Evolutionary conservation across 2,113 vertebrate species (phyloP).

Genomic region (Ophiodon elongatus): DNA sequence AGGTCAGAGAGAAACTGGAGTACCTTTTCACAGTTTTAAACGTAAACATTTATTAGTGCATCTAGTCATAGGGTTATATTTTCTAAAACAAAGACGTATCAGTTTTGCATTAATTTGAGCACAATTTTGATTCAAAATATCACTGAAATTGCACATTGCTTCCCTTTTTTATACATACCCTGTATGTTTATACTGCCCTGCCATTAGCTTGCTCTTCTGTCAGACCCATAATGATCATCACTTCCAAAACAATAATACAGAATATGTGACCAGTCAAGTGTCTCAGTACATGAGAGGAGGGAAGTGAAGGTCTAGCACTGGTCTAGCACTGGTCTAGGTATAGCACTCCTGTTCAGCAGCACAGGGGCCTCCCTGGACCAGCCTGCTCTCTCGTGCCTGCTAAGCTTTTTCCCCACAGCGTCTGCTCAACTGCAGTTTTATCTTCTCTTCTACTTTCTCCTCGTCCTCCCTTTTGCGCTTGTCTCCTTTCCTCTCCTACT

Average conservation of each 20-base stretch:
- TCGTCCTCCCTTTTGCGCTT: not conserved
- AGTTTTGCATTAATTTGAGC: not conserved
- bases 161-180: not conserved
- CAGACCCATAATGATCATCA: not conserved
- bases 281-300: not conserved
- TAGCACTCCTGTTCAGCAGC: conserved; percentile 33
- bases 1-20: too few species aligned
- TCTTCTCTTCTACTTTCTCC: conserved; percentile 2
- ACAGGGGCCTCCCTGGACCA: conserved; percentile 26
- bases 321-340: not conserved
- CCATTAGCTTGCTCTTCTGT: not conserved
- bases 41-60: not conserved
- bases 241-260: not conserved
- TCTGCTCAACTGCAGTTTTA: conserved; percentile 59
- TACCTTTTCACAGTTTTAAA: too few species aligned
- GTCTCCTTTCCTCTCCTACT: not conserved
- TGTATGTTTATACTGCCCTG: not conserved
- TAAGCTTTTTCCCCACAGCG: conserved; percentile 50
- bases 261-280: not conserved
- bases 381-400: conserved; percentile 40
- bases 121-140: not conserved
- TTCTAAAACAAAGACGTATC: not conserved
- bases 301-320: not conserved
- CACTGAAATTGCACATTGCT: not conserved
- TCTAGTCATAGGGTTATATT: not conserved